These are phyloP conservation scores for Ischnura elegans DNA, from an alignment of 2,888 invertebrate genomes.

Conservation along the genomic window DNA sequence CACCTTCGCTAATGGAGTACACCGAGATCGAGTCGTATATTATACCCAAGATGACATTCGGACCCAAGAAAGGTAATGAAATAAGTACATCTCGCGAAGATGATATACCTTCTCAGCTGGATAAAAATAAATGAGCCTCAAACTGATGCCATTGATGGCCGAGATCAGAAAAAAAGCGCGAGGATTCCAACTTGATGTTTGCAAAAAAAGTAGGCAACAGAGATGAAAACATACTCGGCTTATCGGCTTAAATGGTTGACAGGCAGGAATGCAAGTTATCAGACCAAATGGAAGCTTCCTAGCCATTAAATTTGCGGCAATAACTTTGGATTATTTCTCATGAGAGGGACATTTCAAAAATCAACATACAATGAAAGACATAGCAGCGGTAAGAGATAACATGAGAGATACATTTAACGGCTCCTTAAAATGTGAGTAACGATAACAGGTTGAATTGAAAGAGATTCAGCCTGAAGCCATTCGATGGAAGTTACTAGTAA, in stretches of 20 bases:
- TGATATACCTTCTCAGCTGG: conserved; percentile 16
- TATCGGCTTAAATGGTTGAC: background rate
- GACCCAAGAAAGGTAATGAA: conserved; percentile 41
- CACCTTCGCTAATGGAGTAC: conserved; percentile 49
- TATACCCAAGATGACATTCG: conserved; percentile 28
- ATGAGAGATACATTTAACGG: background rate
- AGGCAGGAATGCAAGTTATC: too few species aligned
- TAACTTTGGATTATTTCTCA: too few species aligned
- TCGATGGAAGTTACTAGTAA: too few species aligned
- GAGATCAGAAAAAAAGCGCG: background rate
- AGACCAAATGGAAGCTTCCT: too few species aligned
- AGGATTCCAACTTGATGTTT: background rate
- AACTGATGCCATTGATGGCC: background rate
- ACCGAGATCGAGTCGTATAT: conserved; percentile 20
- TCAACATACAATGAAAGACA: too few species aligned
- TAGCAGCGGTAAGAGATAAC: too few species aligned
- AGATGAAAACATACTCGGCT: background rate
- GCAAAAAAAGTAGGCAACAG: background rate
- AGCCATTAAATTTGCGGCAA: too few species aligned
- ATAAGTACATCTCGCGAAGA: conserved; percentile 29
- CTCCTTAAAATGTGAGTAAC: too few species aligned
- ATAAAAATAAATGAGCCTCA: conserved; percentile 21
- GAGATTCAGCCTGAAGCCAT: too few species aligned
- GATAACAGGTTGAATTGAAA: too few species aligned
- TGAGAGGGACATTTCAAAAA: too few species aligned